phyloP scores from a whole-genome alignment of 2,797 vertebrate species.

The Neosilurus mollespiculum region DNA sequence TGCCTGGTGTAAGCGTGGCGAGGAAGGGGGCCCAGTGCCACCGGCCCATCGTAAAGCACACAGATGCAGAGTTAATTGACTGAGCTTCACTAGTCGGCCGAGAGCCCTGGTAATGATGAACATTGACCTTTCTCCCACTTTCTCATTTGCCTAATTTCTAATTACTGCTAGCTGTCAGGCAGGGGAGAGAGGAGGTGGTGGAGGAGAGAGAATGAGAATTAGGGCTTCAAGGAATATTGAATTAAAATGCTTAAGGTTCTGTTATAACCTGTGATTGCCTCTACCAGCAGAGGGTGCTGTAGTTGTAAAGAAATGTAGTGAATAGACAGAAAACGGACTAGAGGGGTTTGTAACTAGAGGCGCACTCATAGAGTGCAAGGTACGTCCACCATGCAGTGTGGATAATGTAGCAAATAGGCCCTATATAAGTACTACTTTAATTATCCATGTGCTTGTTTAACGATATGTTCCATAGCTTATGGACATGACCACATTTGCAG shows the following conservation, averaged over 20 bases:
- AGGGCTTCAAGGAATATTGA: conserved; percentile 22
- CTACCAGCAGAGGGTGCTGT: conserved; percentile 48
- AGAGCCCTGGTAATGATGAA: conserved; percentile 86
- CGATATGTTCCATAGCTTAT: no score
- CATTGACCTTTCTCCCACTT: conserved; percentile 79
- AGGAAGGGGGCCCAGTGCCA: conserved; percentile 80
- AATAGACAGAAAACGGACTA: background rate
- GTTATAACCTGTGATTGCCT: conserved; percentile 17
- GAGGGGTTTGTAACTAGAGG: no score
- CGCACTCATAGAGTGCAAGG: no score
- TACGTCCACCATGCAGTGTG: no score
- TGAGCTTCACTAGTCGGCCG: conserved; percentile 87
- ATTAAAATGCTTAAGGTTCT: conserved; percentile 14
- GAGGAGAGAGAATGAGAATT: conserved; percentile 7
- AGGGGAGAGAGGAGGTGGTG: conserved; percentile 46
- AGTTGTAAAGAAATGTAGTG: conserved; percentile 16
- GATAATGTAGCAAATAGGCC: no score
- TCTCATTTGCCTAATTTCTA: conserved; percentile 80
- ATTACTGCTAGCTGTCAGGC: conserved; percentile 76
- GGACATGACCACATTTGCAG: no score
- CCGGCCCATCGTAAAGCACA: conserved; percentile 92
- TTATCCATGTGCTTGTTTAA: no score
- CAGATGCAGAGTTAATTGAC: conserved; percentile 99
- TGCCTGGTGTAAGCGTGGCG: conserved; percentile 83
- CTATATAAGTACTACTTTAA: no score